Conservation (phyloP, 2,797 vertebrate species). For the Dromococcyx pavoninus region DNA sequence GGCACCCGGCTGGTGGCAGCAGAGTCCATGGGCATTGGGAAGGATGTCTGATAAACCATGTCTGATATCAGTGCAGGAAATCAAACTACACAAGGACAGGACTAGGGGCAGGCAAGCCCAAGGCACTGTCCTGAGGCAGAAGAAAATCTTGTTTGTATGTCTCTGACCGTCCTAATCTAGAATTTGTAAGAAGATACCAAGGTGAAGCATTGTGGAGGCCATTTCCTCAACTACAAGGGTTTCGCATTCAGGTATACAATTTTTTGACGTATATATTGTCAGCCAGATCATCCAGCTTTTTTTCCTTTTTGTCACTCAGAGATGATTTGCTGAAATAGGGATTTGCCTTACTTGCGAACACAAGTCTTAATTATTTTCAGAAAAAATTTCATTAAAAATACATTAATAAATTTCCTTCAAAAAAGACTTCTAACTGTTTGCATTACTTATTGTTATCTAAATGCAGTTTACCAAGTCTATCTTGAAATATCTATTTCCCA, state of each 20-base stretch:
- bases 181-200: neutral
- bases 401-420: neutral
- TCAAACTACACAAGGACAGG: neutral
- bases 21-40: rapidly evolving
- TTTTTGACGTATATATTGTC: neutral
- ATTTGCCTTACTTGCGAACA: neutral
- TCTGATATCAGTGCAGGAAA: neutral
- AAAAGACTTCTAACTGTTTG: neutral
- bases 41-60: rapidly evolving
- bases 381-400: neutral
- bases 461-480: neutral
- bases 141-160: neutral
- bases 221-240: neutral
- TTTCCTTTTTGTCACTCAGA: neutral
- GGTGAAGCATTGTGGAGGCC: neutral
- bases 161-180: neutral
- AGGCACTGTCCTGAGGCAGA: rapidly evolving
- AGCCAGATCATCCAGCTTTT: neutral
- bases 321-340: neutral
- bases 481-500: neutral
- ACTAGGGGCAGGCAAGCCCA: no score
- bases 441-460: neutral
- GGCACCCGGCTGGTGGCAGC: neutral
- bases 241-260: neutral
- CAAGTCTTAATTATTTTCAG: neutral